Conservation (phyloP, 1,140 invertebrate species). For the Drosophila setifemur region DNA sequence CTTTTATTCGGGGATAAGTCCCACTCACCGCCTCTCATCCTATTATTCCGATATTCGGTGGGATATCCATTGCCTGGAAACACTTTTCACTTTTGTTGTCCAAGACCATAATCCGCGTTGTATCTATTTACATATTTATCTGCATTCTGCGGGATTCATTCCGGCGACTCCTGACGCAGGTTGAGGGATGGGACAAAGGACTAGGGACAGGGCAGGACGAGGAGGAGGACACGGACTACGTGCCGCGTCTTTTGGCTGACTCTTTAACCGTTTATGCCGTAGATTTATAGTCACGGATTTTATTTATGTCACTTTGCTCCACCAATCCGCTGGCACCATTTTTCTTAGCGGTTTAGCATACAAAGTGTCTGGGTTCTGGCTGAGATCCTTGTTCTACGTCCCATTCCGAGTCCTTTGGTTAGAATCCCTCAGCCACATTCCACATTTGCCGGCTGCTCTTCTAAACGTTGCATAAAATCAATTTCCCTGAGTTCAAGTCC, state of each 20-base stretch:
- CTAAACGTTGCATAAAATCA: conserved; percentile 71
- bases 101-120: conserved; percentile 67
- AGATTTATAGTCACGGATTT: conserved; percentile 79
- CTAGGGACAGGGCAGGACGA: not conserved
- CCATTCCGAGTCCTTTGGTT: not conserved
- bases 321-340: conserved; percentile 40
- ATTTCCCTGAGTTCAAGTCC: conserved; percentile 59
- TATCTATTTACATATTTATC: conserved; percentile 80
- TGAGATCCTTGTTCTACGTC: not conserved
- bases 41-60: no score
- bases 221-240: conserved; percentile 6
- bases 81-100: conserved; percentile 68
- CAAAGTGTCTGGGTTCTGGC: conserved; percentile 17
- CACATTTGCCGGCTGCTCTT: conserved; percentile 2
- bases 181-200: not conserved
- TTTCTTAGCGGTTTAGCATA: conserved; percentile 70
- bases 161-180: conserved; percentile 13
- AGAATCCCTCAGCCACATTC: conserved; percentile 9
- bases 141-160: conserved; percentile 49
- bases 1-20: no score
- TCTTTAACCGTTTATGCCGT: conserved; percentile 72
- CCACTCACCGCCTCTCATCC: no score
- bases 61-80: conserved; percentile 19
- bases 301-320: conserved; percentile 73
- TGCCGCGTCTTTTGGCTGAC: conserved; percentile 50